Evolutionary conservation across 1,140 invertebrate genomes (phyloP).

Genomic region (Drosophila tropicalis): DNA sequence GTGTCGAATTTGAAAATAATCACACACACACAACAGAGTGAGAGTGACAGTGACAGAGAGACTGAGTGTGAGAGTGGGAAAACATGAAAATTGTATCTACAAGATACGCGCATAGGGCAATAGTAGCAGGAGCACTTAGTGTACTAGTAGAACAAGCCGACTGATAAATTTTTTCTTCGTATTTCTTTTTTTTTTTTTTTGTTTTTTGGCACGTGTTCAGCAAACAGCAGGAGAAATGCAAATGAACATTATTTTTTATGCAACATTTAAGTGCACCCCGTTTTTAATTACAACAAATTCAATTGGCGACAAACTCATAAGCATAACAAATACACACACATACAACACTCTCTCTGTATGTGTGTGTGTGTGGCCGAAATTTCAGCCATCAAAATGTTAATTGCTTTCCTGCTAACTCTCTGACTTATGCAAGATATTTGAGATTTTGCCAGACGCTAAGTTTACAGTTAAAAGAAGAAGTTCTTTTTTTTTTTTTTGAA

Average conservation of each 20-base stretch:
- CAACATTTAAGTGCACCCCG: slow-evolving; percentile 76
- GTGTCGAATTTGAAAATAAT: slow-evolving; percentile 82
- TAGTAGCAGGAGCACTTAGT: slow-evolving; percentile 70
- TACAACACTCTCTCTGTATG: slow-evolving; percentile 23
- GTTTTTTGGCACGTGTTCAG: slow-evolving; percentile 76
- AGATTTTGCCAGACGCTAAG: slow-evolving; percentile 29
- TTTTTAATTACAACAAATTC: slow-evolving; percentile 69
- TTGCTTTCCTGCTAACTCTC: slow-evolving; percentile 61
- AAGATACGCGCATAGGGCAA: slow-evolving; percentile 35
- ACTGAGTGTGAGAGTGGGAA: not conserved
- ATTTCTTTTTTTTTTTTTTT: not conserved
- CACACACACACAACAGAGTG: slow-evolving; percentile 64
- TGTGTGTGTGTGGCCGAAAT: slow-evolving; percentile 42
- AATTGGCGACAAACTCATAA: slow-evolving; percentile 51
- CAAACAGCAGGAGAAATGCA: slow-evolving; percentile 47
- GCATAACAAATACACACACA: slow-evolving; percentile 20
- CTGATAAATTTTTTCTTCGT: slow-evolving; percentile 11
- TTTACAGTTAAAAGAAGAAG: slow-evolving; percentile 21
- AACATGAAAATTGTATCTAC: slow-evolving; percentile 45
- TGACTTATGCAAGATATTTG: slow-evolving; percentile 40
- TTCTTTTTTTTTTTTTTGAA: not conserved
- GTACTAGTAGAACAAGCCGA: slow-evolving; percentile 13
- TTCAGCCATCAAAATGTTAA: slow-evolving; percentile 72
- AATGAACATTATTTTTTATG: slow-evolving; percentile 62
- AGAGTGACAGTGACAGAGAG: not conserved